phyloP scores from a whole-genome alignment of 2,888 invertebrate species.

The Alentia gelatinosa region DNA sequence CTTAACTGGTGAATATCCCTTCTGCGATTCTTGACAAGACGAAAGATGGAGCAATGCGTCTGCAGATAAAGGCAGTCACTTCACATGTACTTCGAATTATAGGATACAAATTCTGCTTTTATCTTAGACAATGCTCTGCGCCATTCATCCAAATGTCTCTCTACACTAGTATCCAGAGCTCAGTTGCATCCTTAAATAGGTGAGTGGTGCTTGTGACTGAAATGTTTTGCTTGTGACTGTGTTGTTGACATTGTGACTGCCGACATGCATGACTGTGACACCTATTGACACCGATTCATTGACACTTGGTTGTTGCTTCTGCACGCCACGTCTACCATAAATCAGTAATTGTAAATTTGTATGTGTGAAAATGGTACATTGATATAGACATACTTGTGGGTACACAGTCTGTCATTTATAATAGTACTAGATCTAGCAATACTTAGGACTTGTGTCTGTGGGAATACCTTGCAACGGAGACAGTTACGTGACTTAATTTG shows the following conservation, averaged over 20 bases:
- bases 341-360: too few species aligned
- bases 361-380: too few species aligned
- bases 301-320: background rate
- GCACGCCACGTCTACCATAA: too few species aligned
- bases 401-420: too few species aligned
- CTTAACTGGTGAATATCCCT: background rate
- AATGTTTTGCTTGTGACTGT: background rate
- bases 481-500: too few species aligned
- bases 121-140: conserved; percentile 24
- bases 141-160: conserved; percentile 45
- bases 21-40: too few species aligned
- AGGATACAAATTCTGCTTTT: conserved; percentile 38
- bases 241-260: background rate
- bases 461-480: too few species aligned
- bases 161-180: conserved; percentile 35
- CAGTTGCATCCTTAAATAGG: conserved; percentile 47
- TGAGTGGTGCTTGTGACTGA: background rate
- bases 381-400: too few species aligned
- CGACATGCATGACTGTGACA: background rate
- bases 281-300: background rate
- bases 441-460: too few species aligned
- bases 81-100: background rate
- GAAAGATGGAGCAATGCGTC: conserved; percentile 46
- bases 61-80: background rate
- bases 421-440: too few species aligned